Base-by-base conservation (phyloP, 2,113 vertebrate genomes). In the Plectropomus leopardus region DNA sequence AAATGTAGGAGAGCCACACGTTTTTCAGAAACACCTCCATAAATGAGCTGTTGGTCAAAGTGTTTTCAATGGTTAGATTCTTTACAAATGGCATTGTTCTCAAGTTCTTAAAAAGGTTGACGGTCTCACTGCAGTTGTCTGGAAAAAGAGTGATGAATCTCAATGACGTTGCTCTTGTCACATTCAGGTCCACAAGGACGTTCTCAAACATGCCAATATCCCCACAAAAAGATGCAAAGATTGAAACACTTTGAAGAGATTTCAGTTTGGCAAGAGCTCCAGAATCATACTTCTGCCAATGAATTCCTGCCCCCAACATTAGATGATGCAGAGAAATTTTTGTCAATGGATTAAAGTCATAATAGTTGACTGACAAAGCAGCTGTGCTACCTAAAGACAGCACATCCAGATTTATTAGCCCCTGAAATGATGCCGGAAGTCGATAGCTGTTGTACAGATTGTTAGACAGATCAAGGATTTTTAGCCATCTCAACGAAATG, bases 11-110 rank as follows among this genome's bases (percentile, higher is more conserved):
- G 26, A 70, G 40, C 80, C 86, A 82, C 24, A 89, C 23, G 26
- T 92, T 88, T 60, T 78, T 75, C 0, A 93, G 0, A 2, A 94
- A 53, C 7, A 47, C 81, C 19, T 76, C 72, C 80, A 93, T 55
- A 32, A 94, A 85, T 0, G 92, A 91, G 63, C 86, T 93, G 75
- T 92, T 94, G 0, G 90, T 80, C 90, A 84, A 92, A 0, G 83
- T 91, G 69, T 89, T 76, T 40, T 84, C 80, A n/a, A 94, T 36
- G 23, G 72, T 88, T 50, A 94, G 26, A 45, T 90, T 90, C 15
- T 64, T 78, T 4, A 94, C n/a, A 5, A 65, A 40, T 4, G n/a
- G 80, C 83, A 93, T 89, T 5, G 78, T 26, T 30, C 60, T 84
- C 24, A 94, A 44, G 19, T n/a, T 83, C 21, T 69, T 48, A 24